phyloP scores from a whole-genome alignment of 2,113 vertebrate species.

The Hystrix cristata region DNA sequence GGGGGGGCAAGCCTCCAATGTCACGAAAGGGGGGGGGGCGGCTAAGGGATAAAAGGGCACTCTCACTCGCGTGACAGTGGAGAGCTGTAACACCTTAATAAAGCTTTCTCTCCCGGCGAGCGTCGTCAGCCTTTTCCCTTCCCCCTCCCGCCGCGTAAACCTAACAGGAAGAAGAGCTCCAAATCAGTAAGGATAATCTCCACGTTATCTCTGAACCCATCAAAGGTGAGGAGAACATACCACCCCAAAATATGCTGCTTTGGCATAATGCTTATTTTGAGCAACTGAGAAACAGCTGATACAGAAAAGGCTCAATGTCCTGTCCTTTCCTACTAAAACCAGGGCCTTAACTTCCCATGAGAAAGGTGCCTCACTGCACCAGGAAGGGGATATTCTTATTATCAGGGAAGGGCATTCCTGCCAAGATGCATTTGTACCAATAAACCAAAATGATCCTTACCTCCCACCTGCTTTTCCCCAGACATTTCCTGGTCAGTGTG shows the following conservation, averaged over 20 bases:
- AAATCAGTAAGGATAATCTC: background rate
- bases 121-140: no score
- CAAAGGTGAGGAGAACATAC: background rate
- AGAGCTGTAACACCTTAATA: no score
- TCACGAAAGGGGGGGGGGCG: no score
- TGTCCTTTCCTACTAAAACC: background rate
- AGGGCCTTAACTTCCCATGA: background rate
- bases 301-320: background rate
- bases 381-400: background rate
- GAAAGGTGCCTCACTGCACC: background rate
- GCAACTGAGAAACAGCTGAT: background rate
- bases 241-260: background rate
- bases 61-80: no score
- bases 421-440: background rate
- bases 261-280: constrained; percentile 17
- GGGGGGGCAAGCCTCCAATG: no score
- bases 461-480: background rate
- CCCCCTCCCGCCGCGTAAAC: no score
- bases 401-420: background rate
- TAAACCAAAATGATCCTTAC: background rate
- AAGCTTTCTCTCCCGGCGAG: no score
- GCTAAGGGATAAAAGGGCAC: no score
- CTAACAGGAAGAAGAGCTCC: background rate
- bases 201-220: background rate
- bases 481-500: background rate